phyloP scores from a whole-genome alignment of 2,888 invertebrate species.

The Micropterix aruncella region DNA sequence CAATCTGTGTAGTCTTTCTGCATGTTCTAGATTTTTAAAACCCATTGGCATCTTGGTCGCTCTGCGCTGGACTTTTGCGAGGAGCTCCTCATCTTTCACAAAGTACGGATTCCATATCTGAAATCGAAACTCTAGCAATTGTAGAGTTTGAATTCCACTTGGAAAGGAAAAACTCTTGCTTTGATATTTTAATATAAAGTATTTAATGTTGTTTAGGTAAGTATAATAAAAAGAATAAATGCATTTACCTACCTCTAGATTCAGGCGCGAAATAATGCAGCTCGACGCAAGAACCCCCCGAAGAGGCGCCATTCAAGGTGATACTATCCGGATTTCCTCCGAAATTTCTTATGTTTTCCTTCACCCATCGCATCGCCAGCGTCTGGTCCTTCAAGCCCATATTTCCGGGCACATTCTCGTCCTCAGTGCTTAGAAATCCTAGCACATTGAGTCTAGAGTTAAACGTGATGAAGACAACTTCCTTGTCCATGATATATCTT shows the following conservation, averaged over 20 bases:
- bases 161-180: too few species aligned
- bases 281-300: slow-evolving; percentile 25
- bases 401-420: slow-evolving; percentile 24
- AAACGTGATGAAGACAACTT: slow-evolving; percentile 15
- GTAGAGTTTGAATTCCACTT: too few species aligned
- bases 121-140: too few species aligned
- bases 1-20: too few species aligned
- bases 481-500: slow-evolving; percentile 15
- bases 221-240: too few species aligned
- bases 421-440: slow-evolving; percentile 24
- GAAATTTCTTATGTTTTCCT: slow-evolving; percentile 26
- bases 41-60: too few species aligned
- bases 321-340: slow-evolving; percentile 19
- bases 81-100: too few species aligned
- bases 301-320: slow-evolving; percentile 25
- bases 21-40: too few species aligned
- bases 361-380: slow-evolving; percentile 22
- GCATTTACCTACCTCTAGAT: slow-evolving; percentile 13
- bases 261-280: slow-evolving; percentile 24
- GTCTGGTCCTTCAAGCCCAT: slow-evolving; percentile 27
- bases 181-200: too few species aligned
- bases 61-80: too few species aligned
- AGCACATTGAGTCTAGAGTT: slow-evolving; percentile 6
- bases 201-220: too few species aligned
- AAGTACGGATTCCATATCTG: too few species aligned